These are phyloP conservation scores for Argopecten irradians DNA, from an alignment of 1,140 invertebrate genomes.

Conservation along the genomic window DNA sequence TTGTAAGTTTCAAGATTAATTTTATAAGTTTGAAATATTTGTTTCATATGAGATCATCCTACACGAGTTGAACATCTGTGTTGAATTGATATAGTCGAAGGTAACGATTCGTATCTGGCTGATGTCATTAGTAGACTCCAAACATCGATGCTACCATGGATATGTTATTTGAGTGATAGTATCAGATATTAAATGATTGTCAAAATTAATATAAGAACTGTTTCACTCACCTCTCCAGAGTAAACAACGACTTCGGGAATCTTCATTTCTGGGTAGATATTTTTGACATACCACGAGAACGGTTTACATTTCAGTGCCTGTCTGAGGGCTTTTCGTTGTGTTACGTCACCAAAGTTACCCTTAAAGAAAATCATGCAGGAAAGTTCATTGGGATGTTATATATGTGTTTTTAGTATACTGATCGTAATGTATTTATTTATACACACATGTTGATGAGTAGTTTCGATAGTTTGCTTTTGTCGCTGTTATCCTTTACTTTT, in stretches of 20 bases:
- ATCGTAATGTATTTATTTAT: not conserved
- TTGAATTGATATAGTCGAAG: no score
- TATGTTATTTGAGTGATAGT: no score
- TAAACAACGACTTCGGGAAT: conserved; percentile 62
- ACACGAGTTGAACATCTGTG: no score
- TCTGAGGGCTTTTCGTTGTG: conserved; percentile 84
- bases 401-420: not conserved
- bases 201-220: no score
- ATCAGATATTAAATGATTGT: no score
- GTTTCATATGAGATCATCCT: no score
- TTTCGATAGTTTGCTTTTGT: not conserved
- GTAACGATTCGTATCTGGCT: no score
- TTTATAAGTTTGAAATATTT: no score
- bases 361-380: conserved; percentile 35
- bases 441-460: not conserved
- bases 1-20: no score
- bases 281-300: conserved; percentile 97
- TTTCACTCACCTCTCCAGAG: conserved; percentile 62
- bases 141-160: no score
- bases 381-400: not conserved
- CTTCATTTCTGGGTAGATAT: conserved; percentile 94
- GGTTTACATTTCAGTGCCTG: conserved; percentile 91
- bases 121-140: no score
- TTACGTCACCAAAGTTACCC: conserved; percentile 78
- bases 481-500: not conserved